Evolutionary conservation across 2,797 vertebrate genomes (phyloP).

Genomic region (Pangasius larnaudii): DNA sequence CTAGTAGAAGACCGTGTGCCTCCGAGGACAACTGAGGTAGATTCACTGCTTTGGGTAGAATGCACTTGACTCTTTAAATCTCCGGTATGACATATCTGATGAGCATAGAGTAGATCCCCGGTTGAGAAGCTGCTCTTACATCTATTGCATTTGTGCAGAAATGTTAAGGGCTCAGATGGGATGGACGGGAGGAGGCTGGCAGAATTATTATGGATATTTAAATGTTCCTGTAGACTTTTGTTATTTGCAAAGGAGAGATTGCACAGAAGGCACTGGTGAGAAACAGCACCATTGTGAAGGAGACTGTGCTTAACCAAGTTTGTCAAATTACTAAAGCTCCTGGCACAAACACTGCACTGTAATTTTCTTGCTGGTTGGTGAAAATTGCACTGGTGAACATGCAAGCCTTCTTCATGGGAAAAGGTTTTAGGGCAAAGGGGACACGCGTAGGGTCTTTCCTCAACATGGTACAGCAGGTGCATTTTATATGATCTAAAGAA

Average conservation of each 20-base stretch:
- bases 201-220: neutral
- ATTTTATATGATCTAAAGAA: slow-evolving; percentile 60
- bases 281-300: slow-evolving; percentile 52
- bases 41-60: neutral
- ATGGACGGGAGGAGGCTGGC: slow-evolving; percentile 45
- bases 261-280: neutral
- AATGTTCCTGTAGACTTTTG: neutral
- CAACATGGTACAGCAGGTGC: slow-evolving; percentile 61
- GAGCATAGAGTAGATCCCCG: slow-evolving; percentile 60
- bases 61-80: neutral
- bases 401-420: neutral
- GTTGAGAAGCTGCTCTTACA: slow-evolving; percentile 61
- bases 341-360: neutral
- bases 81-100: slow-evolving; percentile 60
- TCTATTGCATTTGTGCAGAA: slow-evolving; percentile 57
- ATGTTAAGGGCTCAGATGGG: slow-evolving; percentile 49
- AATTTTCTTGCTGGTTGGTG: neutral
- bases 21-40: neutral
- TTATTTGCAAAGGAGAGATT: neutral
- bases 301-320: slow-evolving; percentile 60
- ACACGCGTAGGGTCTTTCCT: slow-evolving; percentile 53
- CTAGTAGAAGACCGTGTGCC: neutral
- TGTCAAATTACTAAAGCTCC: slow-evolving; percentile 13
- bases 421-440: slow-evolving; percentile 26
- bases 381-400: neutral